Base-by-base conservation (phyloP, 2,113 vertebrate species). In the Lipotes vexillifer region DNA sequence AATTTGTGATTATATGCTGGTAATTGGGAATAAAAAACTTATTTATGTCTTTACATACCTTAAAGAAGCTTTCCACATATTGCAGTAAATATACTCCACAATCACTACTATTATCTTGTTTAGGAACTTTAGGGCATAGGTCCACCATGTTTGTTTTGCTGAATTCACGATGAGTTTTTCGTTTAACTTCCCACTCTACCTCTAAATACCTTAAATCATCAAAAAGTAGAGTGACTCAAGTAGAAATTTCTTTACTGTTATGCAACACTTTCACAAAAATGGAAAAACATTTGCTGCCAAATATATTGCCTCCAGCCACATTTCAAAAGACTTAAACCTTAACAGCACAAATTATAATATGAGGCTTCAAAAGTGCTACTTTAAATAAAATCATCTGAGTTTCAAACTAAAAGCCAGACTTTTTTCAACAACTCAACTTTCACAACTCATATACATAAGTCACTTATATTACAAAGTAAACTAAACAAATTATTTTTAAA, bases 81-180 rank as follows among this genome's bases (percentile, higher is more conserved):
- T 99, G 99, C 65, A 99, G 98, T 93, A 99, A 98, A 97, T 99
- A 99, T 23, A 99, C 98, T 27, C 99, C 99, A 95, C 99, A 99
- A 97, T 99, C 99, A 90, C 99, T 99, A 98, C 99, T 99, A 97
- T 99, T 99, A 97, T 99, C 99, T 97, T 99, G 99, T 90, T 99
- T 99, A 77, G 99, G 99, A 92, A 99, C 99, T 97, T 98, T 98
- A 94, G 99, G 99, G 97, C 98, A 99, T 0, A 99, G 98, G 84
- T 99, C 99, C 89, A 99, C 97, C 99, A 99, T 99, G 69, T 98
- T 98, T 80, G 99, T 99, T 65, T 98, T 98, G 97, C 82, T 99
- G 96, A 99, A 99, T 81, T 99, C 99, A 61, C 99, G 98, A 1
- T 61, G 90, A 0, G 98, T 99, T 97, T 99, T 99, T 75, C 98